These are phyloP conservation scores for Apis laboriosa DNA, from an alignment of 1,140 invertebrate genomes.

Conservation along the genomic window DNA sequence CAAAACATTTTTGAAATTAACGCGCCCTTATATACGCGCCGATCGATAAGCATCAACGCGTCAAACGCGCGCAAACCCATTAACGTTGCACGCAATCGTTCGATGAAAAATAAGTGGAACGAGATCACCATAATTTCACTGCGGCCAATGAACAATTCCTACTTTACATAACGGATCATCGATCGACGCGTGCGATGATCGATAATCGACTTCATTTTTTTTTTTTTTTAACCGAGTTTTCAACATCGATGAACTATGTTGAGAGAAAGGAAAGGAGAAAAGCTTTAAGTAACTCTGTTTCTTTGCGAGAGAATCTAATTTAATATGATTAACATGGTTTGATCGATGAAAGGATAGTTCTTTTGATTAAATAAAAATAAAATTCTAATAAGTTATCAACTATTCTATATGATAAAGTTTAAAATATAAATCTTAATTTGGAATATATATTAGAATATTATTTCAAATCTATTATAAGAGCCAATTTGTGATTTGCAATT, in stretches of 20 bases:
- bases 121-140: constrained; percentile 19
- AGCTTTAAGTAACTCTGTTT: neutral
- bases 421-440: neutral
- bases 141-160: constrained; percentile 13
- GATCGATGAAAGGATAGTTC: constrained; percentile 4
- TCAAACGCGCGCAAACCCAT: constrained; percentile 33
- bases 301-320: neutral
- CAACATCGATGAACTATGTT: neutral
- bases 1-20: constrained; percentile 32
- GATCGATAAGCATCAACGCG: constrained; percentile 49
- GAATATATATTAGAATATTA: too few species aligned
- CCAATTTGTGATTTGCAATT: too few species aligned
- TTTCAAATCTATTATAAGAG: too few species aligned
- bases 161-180: neutral
- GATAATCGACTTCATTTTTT: neutral
- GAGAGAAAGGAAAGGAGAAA: neutral
- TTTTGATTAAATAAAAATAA: neutral
- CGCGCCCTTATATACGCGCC: neutral
- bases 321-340: neutral
- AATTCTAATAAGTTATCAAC: neutral
- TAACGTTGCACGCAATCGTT: constrained; percentile 18
- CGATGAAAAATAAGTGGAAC: constrained; percentile 31
- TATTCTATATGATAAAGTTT: neutral
- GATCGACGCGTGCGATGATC: constrained; percentile 33
- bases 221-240: neutral